A percentile compares a stretch with the other conserved stretches of the same genome.
Conservation (phyloP, 1,140 invertebrate species). For the Mactra quadrangularis region DNA sequence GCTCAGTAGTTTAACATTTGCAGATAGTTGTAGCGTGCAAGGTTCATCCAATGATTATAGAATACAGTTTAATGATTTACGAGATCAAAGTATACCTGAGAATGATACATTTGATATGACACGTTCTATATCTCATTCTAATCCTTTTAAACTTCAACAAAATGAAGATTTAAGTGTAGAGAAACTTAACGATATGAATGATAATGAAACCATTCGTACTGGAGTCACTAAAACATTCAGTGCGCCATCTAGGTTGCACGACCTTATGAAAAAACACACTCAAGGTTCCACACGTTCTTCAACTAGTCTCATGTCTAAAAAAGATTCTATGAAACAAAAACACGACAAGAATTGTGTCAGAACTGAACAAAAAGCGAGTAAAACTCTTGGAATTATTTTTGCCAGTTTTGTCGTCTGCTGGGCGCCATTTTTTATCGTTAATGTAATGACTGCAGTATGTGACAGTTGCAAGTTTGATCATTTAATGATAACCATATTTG, state of each 20-base stretch:
- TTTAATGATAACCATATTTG: constrained; percentile 74
- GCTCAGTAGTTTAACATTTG: background rate
- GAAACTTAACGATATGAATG: constrained; percentile 49
- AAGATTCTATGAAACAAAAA: constrained; percentile 54
- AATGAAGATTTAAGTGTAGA: background rate
- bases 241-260: constrained; percentile 51
- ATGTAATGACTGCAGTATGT: constrained; percentile 78
- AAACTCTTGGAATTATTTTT: constrained; percentile 82
- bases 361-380: constrained; percentile 97
- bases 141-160: background rate
- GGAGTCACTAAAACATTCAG: constrained; percentile 42
- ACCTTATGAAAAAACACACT: constrained; percentile 25
- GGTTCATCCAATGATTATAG: constrained; percentile 28
- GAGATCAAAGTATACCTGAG: constrained; percentile 40
- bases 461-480: constrained; percentile 84
- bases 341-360: constrained; percentile 71
- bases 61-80: constrained; percentile 16
- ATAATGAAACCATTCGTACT: constrained; percentile 41
- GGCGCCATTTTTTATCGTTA: constrained; percentile 82
- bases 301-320: constrained; percentile 35
- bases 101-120: constrained; percentile 4
- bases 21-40: background rate
- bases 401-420: constrained; percentile 81
- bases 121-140: background rate
- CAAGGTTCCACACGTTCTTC: background rate